Evolutionary conservation across 2,113 vertebrate genomes (phyloP).

Genomic region (Menidia beryllina): DNA sequence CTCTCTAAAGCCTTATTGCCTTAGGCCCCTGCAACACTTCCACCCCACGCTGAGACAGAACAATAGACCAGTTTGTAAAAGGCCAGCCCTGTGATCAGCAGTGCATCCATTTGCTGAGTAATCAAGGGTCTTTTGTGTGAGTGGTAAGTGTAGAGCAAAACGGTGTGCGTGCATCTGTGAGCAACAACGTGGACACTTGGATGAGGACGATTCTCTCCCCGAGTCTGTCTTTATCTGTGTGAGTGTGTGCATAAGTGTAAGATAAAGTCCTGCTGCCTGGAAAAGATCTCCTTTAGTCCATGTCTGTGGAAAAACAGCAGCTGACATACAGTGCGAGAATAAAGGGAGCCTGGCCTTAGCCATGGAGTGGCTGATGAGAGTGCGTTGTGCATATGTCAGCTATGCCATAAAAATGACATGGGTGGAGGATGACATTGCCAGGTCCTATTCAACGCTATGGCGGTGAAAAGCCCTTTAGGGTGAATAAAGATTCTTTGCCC

Average conservation of each 20-base stretch:
- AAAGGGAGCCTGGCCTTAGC: constrained; percentile 48
- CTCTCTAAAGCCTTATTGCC: constrained; percentile 46
- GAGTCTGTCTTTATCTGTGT: constrained; percentile 60
- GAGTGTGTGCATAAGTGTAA: constrained; percentile 56
- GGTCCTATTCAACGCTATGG: constrained; percentile 68
- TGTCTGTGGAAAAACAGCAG: constrained; percentile 58
- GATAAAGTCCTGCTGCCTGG: constrained; percentile 60
- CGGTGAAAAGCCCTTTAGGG: constrained; percentile 71
- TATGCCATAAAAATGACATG: constrained; percentile 83
- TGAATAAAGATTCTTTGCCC: constrained; percentile 73
- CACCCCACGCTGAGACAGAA: constrained; percentile 73
- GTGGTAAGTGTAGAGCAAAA: constrained; percentile 23
- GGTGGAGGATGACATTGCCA: constrained; percentile 74
- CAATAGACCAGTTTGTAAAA: constrained; percentile 76
- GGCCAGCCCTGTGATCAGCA: constrained; percentile 69
- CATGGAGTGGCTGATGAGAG: constrained; percentile 37
- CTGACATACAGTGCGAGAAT: constrained; percentile 62
- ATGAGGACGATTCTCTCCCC: constrained; percentile 18
- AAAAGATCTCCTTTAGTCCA: constrained; percentile 49
- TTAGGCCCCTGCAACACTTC: constrained; percentile 63
- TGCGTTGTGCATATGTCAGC: constrained; percentile 72
- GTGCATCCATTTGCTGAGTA: constrained; percentile 75
- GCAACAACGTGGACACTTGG: constrained; percentile 2
- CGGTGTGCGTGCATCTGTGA: constrained; percentile 1
- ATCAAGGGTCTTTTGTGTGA: constrained; percentile 68